Percentiles rank a stretch among this genome's conserved stretches.
Conservation (phyloP, 2,888 invertebrate genomes). For the Augochlorella aurata region DNA sequence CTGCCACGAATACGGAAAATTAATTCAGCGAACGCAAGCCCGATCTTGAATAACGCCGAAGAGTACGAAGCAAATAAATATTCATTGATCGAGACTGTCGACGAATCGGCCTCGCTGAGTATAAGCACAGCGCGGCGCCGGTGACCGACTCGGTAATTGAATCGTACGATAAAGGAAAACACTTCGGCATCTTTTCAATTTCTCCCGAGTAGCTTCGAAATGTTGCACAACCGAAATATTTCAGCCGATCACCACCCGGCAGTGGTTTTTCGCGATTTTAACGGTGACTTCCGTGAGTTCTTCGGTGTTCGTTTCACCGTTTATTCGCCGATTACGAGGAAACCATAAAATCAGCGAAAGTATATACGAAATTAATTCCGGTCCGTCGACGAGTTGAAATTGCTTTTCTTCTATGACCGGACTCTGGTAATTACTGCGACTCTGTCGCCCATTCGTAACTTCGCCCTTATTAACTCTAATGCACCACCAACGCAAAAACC, state of each 20-base stretch:
- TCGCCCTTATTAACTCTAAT: conserved; percentile 46
- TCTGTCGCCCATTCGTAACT: conserved; percentile 39
- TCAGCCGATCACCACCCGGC: not conserved
- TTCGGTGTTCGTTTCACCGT: conserved; percentile 17
- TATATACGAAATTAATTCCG: conserved; percentile 33
- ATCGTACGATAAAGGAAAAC: not conserved
- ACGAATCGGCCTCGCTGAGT: not conserved
- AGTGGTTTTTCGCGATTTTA: conserved; percentile 19
- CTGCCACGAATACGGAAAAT: not conserved
- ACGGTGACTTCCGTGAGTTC: conserved; percentile 15
- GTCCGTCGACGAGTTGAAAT: conserved; percentile 23
- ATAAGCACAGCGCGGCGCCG: not conserved
- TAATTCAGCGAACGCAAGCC: not conserved
- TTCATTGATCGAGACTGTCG: not conserved
- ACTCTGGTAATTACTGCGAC: conserved; percentile 40
- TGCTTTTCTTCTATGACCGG: conserved; percentile 27
- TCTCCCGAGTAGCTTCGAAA: not conserved
- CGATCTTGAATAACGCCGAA: not conserved
- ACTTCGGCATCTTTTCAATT: not conserved
- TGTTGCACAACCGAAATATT: conserved; percentile 22
- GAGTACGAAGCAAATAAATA: not conserved
- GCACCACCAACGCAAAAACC: conserved; percentile 35
- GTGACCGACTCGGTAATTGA: not conserved
- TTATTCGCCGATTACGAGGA: conserved; percentile 14
- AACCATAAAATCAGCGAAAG: conserved; percentile 34